phyloP scores from a whole-genome alignment of 2,888 invertebrate species.

The Papilio demoleus region DNA sequence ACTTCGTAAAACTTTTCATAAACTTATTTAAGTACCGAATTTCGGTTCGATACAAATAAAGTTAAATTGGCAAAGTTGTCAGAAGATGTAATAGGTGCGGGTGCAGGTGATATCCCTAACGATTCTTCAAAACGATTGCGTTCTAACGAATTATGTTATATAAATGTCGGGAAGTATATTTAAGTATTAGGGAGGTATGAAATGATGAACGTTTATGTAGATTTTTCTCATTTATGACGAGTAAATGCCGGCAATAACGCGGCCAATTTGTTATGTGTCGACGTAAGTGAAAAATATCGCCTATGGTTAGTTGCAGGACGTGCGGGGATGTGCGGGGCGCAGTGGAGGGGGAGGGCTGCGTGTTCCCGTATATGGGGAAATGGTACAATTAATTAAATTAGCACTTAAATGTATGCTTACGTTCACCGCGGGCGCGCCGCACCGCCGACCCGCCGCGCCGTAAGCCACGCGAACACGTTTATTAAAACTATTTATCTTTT shows the following conservation, averaged over 20 bases:
- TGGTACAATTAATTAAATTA: conserved; percentile 80
- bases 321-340: conserved; percentile 41
- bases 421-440: conserved; percentile 55
- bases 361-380: conserved; percentile 68
- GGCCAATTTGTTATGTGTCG: conserved; percentile 65
- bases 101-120: conserved; percentile 74
- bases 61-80: conserved; percentile 81
- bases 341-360: conserved; percentile 48
- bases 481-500: conserved; percentile 76
- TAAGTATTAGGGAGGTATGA: conserved; percentile 42
- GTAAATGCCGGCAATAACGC: conserved; percentile 56
- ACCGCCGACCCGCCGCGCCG: conserved; percentile 49
- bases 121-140: conserved; percentile 64
- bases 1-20: conserved; percentile 62
- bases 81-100: conserved; percentile 59
- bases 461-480: conserved; percentile 55
- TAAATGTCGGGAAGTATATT: conserved; percentile 33
- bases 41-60: conserved; percentile 77
- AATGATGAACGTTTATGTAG: conserved; percentile 45
- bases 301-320: conserved; percentile 53
- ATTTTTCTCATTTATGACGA: conserved; percentile 51
- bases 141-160: conserved; percentile 62
- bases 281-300: conserved; percentile 74
- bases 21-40: conserved; percentile 74
- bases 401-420: conserved; percentile 69